These are phyloP conservation scores for Falcaria lacertinaria DNA, from an alignment of 2,888 invertebrate genomes.

Conservation along the genomic window DNA sequence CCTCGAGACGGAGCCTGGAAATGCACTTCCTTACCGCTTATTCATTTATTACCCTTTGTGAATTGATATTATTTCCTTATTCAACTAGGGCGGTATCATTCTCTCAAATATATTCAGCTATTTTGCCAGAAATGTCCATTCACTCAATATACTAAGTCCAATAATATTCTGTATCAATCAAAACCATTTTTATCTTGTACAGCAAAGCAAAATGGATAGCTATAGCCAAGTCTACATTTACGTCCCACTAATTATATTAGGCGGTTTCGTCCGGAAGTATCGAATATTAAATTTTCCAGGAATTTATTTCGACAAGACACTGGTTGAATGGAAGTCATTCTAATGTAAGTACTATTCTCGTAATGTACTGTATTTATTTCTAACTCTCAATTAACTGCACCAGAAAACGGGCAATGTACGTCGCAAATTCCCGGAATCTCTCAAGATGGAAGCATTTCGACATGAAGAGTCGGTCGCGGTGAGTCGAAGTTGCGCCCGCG, in stretches of 20 bases:
- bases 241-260: too few species aligned
- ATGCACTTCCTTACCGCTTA: background rate
- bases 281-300: too few species aligned
- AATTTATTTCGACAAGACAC: background rate
- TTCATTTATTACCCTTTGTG: background rate
- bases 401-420: constrained; percentile 1
- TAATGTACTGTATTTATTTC: background rate
- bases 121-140: too few species aligned
- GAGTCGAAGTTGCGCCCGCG: constrained; percentile 21
- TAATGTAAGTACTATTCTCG: background rate
- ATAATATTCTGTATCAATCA: too few species aligned
- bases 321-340: background rate
- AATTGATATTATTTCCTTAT: background rate
- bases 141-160: too few species aligned
- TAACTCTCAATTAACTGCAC: background rate
- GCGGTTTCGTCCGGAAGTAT: too few species aligned
- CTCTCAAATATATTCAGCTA: too few species aligned
- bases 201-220: too few species aligned
- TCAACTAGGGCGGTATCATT: too few species aligned
- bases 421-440: constrained; percentile 3
- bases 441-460: constrained; percentile 3
- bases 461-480: background rate
- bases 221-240: too few species aligned
- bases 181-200: too few species aligned
- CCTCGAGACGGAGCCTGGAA: background rate